These are phyloP conservation scores for Colius striatus DNA, from an alignment of 2,113 vertebrate species.

Conservation along the genomic window DNA sequence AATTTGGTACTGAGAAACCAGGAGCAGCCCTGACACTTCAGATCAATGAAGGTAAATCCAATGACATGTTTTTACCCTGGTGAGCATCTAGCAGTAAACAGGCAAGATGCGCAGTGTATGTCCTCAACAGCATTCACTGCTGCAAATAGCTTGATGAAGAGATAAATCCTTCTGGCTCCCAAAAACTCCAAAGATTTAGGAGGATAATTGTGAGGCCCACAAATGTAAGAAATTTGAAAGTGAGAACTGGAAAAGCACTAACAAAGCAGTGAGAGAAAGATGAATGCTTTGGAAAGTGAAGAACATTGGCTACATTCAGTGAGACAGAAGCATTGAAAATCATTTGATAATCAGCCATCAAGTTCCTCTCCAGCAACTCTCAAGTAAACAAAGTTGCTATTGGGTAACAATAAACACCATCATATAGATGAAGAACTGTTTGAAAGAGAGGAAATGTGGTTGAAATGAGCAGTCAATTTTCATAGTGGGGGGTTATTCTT, in stretches of 20 bases:
- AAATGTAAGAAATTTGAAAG: not conserved
- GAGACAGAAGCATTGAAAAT: not conserved
- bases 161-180: not conserved
- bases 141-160: not conserved
- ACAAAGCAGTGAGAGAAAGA: not conserved
- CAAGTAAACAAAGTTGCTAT: not conserved
- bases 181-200: not conserved
- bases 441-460: not conserved
- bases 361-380: not conserved
- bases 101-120: not conserved
- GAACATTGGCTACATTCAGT: not conserved
- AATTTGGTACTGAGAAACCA: not conserved
- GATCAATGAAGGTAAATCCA: not conserved
- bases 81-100: not conserved
- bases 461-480: not conserved
- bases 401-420: not conserved
- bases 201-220: not conserved
- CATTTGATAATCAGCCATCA: not conserved
- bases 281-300: not conserved
- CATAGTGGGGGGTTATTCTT: not conserved
- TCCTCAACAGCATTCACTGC: not conserved
- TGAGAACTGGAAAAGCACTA: conserved; percentile 10
- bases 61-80: not conserved
- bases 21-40: not conserved
- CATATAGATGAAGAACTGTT: not conserved